Percentiles rank a stretch among this genome's conserved stretches.
phyloP scores from a whole-genome alignment of 2,888 invertebrate species.

The Apamea crenata region DNA sequence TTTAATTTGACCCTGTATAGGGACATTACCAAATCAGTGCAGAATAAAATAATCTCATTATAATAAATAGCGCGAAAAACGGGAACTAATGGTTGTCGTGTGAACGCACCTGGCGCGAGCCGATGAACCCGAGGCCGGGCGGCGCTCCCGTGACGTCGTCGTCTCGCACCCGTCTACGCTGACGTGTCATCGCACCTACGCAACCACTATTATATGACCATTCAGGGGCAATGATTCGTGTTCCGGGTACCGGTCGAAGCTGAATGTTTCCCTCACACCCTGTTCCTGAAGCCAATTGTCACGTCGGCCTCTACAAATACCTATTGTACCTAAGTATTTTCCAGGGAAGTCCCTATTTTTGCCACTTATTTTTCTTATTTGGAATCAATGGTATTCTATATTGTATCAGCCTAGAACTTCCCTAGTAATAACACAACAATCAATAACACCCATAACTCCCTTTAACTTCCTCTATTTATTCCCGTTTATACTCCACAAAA shows the following conservation, averaged over 20 bases:
- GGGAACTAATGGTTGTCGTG: slow-evolving; percentile 75
- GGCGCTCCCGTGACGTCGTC: slow-evolving; percentile 84
- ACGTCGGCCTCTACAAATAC: not conserved
- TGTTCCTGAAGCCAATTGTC: slow-evolving; percentile 6
- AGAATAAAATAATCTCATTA: slow-evolving; percentile 52
- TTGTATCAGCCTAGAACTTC: not conserved
- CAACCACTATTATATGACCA: slow-evolving; percentile 68
- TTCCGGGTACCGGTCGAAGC: slow-evolving; percentile 65
- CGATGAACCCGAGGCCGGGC: slow-evolving; percentile 79
- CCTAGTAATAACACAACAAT: not conserved
- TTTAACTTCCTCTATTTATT: not conserved
- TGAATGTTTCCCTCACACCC: not conserved
- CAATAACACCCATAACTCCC: not conserved
- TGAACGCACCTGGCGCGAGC: slow-evolving; percentile 85
- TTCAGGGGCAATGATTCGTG: slow-evolving; percentile 70
- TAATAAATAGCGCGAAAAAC: slow-evolving; percentile 73
- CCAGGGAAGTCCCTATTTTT: not conserved
- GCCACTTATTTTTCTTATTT: not conserved
- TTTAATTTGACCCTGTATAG: not conserved
- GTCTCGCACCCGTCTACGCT: slow-evolving; percentile 80
- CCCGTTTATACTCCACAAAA: not conserved
- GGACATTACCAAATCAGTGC: slow-evolving; percentile 29
- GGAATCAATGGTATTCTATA: not conserved
- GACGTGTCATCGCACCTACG: slow-evolving; percentile 77
- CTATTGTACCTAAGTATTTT: not conserved